Percentiles rank a stretch among this genome's conserved stretches.
Conservation (phyloP, 2,888 invertebrate genomes). For the Xestoiulus laeticollis region DNA sequence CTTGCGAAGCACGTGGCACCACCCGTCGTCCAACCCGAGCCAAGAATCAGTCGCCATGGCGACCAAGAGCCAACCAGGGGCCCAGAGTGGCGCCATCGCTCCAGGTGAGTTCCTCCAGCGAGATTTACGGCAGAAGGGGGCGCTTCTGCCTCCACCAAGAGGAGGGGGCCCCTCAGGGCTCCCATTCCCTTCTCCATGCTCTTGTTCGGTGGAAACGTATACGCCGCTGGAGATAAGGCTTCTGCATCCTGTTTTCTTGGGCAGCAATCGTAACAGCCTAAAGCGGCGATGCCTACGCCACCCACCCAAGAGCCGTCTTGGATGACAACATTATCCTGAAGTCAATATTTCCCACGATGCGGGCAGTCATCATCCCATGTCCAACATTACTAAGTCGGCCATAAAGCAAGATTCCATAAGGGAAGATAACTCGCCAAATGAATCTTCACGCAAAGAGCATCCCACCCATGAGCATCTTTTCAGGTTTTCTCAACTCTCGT, state of each 20-base stretch:
- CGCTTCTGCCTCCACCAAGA: not conserved
- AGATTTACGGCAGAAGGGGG: not conserved
- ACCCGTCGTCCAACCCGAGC: slow-evolving; percentile 27
- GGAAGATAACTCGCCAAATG: too few species aligned
- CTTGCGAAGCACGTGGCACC: not conserved
- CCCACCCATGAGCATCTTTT: too few species aligned
- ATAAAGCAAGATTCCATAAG: too few species aligned
- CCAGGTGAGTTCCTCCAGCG: not conserved
- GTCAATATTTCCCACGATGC: too few species aligned
- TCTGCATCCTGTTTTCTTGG: not conserved
- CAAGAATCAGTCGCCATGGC: slow-evolving; percentile 8
- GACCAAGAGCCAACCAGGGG: not conserved
- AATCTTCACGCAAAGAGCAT: too few species aligned
- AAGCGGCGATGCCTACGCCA: not conserved
- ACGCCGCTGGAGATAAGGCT: not conserved
- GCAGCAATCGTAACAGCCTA: not conserved
- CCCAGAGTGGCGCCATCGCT: not conserved
- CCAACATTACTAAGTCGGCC: too few species aligned
- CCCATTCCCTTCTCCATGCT: not conserved
- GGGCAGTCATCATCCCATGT: too few species aligned
- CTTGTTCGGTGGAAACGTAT: not conserved
- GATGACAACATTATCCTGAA: too few species aligned
- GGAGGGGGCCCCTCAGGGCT: not conserved
- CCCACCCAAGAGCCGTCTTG: too few species aligned
- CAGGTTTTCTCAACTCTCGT: too few species aligned